Conservation (phyloP, 2,113 vertebrate species). For the Urocolius indicus region DNA sequence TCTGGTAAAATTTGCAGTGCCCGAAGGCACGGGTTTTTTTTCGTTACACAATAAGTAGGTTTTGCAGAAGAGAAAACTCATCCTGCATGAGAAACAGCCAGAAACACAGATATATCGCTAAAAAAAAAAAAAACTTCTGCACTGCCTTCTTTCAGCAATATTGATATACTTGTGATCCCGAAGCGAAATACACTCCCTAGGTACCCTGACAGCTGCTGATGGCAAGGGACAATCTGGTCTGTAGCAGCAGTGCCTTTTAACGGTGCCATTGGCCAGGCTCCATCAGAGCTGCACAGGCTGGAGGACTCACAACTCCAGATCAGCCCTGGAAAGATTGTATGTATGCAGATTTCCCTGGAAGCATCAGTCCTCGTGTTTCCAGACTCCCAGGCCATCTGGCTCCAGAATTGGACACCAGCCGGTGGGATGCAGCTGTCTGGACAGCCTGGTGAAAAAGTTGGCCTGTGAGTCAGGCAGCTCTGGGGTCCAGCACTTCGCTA, state of each 20-base stretch:
- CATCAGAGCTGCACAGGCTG: neutral
- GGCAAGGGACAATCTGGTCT: slow-evolving; percentile 30
- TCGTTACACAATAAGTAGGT: accelerated
- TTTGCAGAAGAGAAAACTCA: neutral
- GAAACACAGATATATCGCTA: accelerated
- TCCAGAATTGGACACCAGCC: neutral
- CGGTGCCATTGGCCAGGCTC: neutral
- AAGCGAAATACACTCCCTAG: neutral
- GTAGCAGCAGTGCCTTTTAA: neutral
- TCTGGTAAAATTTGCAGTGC: neutral
- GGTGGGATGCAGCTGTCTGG: neutral
- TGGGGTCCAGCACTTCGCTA: neutral
- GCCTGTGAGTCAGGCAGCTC: neutral
- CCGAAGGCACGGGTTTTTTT: accelerated
- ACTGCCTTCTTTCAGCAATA: neutral
- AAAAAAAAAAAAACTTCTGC: too few relatives aligned
- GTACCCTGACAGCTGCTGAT: slow-evolving; percentile 8
- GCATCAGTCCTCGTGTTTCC: neutral
- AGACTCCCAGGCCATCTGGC: slow-evolving; percentile 42
- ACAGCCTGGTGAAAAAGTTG: neutral
- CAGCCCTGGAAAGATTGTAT: neutral
- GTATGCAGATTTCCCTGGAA: slow-evolving; percentile 40
- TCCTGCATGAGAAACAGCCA: neutral
- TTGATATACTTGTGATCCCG: neutral
- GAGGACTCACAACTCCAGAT: neutral